phyloP scores from a whole-genome alignment of 2,113 vertebrate genomes.

The Psittacus erithacus region DNA sequence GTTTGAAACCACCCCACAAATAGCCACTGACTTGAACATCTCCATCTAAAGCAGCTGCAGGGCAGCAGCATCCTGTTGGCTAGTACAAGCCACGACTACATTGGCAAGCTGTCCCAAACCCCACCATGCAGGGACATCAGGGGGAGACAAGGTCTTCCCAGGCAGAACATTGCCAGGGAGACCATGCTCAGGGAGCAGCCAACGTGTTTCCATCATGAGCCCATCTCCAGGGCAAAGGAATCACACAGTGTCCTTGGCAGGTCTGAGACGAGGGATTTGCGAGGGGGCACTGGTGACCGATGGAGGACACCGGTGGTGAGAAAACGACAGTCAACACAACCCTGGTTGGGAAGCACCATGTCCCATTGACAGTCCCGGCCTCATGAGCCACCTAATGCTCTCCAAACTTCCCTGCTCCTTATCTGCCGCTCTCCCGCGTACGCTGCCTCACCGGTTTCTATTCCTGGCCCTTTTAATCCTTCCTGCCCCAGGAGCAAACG shows the following conservation, averaged over 20 bases:
- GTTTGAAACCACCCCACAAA: not conserved
- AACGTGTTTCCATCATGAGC: accelerated
- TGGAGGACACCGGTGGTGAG: not conserved
- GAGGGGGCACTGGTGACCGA: not conserved
- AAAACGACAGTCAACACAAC: not conserved
- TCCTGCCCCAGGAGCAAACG: not conserved
- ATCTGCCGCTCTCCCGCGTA: not conserved
- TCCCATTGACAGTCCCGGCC: not conserved
- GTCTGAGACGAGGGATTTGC: not conserved
- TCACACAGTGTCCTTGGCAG: not conserved
- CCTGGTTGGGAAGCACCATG: not conserved
- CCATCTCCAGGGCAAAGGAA: not conserved
- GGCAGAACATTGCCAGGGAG: not conserved
- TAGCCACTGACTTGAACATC: not conserved
- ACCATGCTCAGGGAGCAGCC: not conserved
- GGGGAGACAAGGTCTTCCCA: not conserved
- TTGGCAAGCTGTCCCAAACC: not conserved
- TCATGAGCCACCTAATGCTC: conserved; percentile 41
- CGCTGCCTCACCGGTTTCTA: not conserved
- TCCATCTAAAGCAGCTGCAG: not conserved
- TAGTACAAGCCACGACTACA: not conserved
- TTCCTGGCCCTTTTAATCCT: conserved; percentile 58
- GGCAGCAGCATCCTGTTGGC: not conserved
- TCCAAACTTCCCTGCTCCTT: conserved; percentile 43
- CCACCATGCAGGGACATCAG: not conserved